Percentiles rank a stretch among this genome's conserved stretches.
Evolutionary conservation across 2,113 vertebrate genomes (phyloP).

Genomic region (Corydoras sp.): DNA sequence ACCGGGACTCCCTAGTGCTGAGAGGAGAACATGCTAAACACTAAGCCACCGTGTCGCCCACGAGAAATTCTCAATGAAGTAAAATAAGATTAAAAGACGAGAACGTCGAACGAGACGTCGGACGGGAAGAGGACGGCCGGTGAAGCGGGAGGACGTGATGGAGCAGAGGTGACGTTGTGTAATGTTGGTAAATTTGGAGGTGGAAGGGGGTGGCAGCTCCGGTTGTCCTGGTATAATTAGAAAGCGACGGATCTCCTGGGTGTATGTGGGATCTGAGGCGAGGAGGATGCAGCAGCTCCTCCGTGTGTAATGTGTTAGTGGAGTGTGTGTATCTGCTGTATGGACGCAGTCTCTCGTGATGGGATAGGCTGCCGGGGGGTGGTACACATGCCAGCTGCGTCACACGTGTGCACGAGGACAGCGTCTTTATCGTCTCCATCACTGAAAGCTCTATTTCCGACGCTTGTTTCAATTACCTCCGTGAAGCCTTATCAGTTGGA

Average conservation of each 20-base stretch:
- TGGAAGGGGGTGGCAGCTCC: background rate
- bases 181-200: constrained; percentile 1
- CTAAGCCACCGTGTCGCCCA: too few species aligned
- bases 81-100: too few species aligned
- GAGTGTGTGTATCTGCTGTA: background rate
- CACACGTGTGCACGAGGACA: too few species aligned
- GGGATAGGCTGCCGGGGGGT: constrained; percentile 24
- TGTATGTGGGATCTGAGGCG: background rate
- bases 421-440: background rate
- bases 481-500: constrained; percentile 36
- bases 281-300: background rate
- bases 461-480: constrained; percentile 17
- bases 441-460: constrained; percentile 33
- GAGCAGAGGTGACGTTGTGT: background rate
- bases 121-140: too few species aligned
- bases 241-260: background rate
- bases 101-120: too few species aligned
- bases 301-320: background rate
- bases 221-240: background rate
- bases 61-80: too few species aligned
- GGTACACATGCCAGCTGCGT: constrained; percentile 15
- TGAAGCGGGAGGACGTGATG: background rate
- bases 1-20: too few species aligned
- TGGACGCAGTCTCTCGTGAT: constrained; percentile 6
- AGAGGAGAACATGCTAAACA: too few species aligned